phyloP scores from a whole-genome alignment of 2,797 vertebrate species.

The Carapus acus region DNA sequence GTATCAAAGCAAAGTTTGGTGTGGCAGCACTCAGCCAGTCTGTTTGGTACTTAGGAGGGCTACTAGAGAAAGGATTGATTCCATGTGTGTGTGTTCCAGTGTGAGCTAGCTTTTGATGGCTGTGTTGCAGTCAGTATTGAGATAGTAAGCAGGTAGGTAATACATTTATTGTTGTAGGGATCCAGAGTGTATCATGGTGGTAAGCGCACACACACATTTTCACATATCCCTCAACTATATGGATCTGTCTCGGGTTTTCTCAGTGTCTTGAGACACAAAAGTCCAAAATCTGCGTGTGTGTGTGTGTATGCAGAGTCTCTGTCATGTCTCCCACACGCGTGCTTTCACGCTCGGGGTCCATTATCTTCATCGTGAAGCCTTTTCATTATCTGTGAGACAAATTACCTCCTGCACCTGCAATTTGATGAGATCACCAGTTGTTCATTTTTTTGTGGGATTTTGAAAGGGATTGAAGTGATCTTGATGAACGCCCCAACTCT shows the following conservation, averaged over 20 bases:
- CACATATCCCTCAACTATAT: constrained; percentile 12
- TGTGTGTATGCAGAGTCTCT: too few relatives aligned
- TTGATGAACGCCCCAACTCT: too few relatives aligned
- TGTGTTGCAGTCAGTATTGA: background rate
- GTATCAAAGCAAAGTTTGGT: constrained; percentile 28
- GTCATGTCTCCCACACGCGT: too few relatives aligned
- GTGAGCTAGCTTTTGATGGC: constrained; percentile 18
- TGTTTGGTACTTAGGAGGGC: constrained; percentile 1
- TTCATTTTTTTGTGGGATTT: too few relatives aligned
- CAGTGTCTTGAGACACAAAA: constrained; percentile 7
- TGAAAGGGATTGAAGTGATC: too few relatives aligned
- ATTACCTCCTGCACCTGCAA: too few relatives aligned
- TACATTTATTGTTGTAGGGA: constrained; percentile 10
- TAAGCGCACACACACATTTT: background rate
- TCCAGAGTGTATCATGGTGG: background rate
- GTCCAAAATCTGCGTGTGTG: too few relatives aligned
- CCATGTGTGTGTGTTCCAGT: background rate
- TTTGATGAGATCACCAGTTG: too few relatives aligned
- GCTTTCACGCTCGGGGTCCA: too few relatives aligned
- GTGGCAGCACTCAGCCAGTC: constrained; percentile 11
- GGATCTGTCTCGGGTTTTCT: background rate
- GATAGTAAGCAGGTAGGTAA: too few relatives aligned
- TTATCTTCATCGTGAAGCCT: too few relatives aligned
- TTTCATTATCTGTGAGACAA: too few relatives aligned
- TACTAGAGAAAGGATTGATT: background rate